Conservation (phyloP, 2,797 vertebrate species). For the Pseudocheirus occidentalis region DNA sequence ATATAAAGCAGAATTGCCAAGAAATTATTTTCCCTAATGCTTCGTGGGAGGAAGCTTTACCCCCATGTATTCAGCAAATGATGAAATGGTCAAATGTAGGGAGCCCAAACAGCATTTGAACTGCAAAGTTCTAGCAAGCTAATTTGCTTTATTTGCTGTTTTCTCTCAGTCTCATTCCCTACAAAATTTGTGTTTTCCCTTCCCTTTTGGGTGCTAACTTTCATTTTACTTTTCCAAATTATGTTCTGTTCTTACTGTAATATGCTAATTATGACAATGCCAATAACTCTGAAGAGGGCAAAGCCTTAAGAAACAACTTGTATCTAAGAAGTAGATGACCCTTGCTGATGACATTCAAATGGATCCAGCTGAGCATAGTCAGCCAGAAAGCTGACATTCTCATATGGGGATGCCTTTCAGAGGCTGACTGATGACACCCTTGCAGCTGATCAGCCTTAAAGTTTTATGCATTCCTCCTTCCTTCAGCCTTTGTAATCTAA, state of each 20-base stretch:
- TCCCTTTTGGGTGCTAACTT: slow-evolving; percentile 38
- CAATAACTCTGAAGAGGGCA: slow-evolving; percentile 18
- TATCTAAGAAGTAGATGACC: neutral
- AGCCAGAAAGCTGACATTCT: slow-evolving; percentile 37
- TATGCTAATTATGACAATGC: slow-evolving; percentile 48
- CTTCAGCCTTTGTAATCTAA: slow-evolving; percentile 41
- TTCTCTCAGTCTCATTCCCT: slow-evolving; percentile 25
- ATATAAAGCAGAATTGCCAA: slow-evolving; percentile 54
- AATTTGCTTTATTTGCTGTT: slow-evolving; percentile 3
- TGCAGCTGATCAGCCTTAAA: slow-evolving; percentile 1
- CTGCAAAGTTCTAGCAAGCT: neutral
- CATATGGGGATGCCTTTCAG: slow-evolving; percentile 1
- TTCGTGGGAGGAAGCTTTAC: slow-evolving; percentile 5
- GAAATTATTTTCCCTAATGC: slow-evolving; percentile 49
- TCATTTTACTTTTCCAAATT: slow-evolving; percentile 41
- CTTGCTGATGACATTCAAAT: slow-evolving; percentile 27
- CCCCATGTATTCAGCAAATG: neutral
- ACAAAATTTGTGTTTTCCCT: slow-evolving; percentile 31
- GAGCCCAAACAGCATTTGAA: neutral
- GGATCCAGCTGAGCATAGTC: neutral
- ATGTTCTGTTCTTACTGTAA: neutral
- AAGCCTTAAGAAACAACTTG: slow-evolving; percentile 18
- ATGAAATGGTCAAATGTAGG: slow-evolving; percentile 28
- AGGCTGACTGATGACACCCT: slow-evolving; percentile 54
- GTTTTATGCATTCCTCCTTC: neutral